These are phyloP conservation scores for Neoscelio sp. DNA, from an alignment of 2,888 invertebrate genomes.

Conservation along the genomic window DNA sequence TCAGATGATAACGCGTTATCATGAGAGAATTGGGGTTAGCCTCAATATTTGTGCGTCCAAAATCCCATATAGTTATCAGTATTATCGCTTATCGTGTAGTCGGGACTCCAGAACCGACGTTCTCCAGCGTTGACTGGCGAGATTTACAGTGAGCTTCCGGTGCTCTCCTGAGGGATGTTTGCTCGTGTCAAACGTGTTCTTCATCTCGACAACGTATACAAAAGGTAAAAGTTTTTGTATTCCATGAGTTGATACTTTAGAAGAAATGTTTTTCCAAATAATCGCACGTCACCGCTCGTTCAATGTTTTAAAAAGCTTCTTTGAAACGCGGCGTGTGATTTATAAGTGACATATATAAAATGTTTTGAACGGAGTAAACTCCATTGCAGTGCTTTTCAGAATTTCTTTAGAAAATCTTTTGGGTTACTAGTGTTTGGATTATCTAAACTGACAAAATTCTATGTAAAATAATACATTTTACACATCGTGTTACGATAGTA, in stretches of 20 bases:
- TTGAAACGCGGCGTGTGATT: constrained; percentile 31
- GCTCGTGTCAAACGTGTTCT: constrained; percentile 73
- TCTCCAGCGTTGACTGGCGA: constrained; percentile 73
- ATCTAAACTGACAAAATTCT: neutral
- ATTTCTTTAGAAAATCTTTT: neutral
- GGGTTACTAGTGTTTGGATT: neutral
- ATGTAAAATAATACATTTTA: neutral
- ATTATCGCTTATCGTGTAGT: constrained; percentile 63
- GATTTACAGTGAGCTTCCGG: constrained; percentile 83
- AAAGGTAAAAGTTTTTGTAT: constrained; percentile 50
- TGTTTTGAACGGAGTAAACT: constrained; percentile 19
- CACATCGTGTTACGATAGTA: too few species aligned
- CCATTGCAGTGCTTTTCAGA: constrained; percentile 11
- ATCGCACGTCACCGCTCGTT: constrained; percentile 28
- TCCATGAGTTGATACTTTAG: constrained; percentile 30
- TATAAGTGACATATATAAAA: constrained; percentile 31
- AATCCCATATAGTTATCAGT: constrained; percentile 63
- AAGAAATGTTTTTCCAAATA: constrained; percentile 52
- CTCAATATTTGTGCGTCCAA: constrained; percentile 68
- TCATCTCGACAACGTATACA: constrained; percentile 54
- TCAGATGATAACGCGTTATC: constrained; percentile 52
- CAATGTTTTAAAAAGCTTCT: constrained; percentile 38
- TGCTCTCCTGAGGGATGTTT: constrained; percentile 80
- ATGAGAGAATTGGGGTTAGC: constrained; percentile 58
- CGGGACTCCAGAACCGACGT: constrained; percentile 47